Base-by-base conservation (phyloP, 2,888 invertebrate genomes). In the Octonoba sinensis region DNA sequence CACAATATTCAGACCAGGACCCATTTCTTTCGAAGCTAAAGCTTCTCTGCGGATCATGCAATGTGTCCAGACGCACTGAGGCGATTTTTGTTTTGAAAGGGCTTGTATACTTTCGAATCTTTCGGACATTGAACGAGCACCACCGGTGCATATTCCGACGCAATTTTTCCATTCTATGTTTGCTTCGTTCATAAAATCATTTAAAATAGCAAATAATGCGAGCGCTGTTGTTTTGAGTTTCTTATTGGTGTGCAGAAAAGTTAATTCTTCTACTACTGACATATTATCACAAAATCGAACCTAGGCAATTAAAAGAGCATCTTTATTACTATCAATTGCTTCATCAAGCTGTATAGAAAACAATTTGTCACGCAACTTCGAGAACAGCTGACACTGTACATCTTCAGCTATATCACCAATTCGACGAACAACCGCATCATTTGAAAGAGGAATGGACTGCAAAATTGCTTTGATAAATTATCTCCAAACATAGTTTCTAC, bases 351-450 rank as follows among this genome's bases (percentile, higher is more conserved):
- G 71, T 59, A 46, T 71, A 64, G 74, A 74, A 74, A 74, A 74
- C 66, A 74, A 74, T 74, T 74, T 74, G 66, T 66, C 66, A 74
- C 66, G 66, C 66, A 66, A 57, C 65, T 74, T 66, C 74, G 66
- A 74, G 57, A 74, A 74, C 64, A 65, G 73, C 65, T 65, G 73
- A 73, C 73, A 65, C 65, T 73, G 56, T 73, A 73, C 73, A 73
- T 73, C 73, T 73, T 73, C 73, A 73, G 65, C 73, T 73, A 73
- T 73, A 73, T 73, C 73, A 73, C 56, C 64, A 73, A 65, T 73
- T 73, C 73, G 65, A 73, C 73, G 65, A 36, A 65, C 73, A 73
- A 73, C 65, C 46, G 54, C 65, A 56, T 73, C 64, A 73, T 73
- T 73, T 73, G 73, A 65, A 65, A 73, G 22, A 65, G 73, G 73